A percentile compares a stretch with the other conserved stretches of the same genome.
Conservation (phyloP, 1,140 invertebrate genomes). For the Planococcus citri region DNA sequence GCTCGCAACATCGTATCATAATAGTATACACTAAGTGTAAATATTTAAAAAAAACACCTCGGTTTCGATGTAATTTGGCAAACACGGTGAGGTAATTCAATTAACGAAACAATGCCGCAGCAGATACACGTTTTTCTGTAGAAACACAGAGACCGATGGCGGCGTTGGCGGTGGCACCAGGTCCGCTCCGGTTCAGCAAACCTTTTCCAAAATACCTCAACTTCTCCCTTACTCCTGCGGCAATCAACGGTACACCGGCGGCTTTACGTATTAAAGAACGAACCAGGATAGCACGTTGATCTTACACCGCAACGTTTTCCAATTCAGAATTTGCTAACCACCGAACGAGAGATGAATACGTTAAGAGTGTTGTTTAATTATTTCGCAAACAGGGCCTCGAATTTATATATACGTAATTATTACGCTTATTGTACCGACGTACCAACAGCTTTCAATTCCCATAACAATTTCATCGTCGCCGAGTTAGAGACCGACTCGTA, state of each 20-base stretch:
- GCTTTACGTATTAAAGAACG: not conserved
- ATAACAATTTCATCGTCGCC: not conserved
- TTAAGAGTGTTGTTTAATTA: slow-evolving; percentile 3
- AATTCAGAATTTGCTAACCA: not conserved
- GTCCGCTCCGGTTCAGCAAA: not conserved
- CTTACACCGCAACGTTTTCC: too few species aligned
- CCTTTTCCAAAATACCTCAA: too few species aligned
- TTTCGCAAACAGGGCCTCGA: not conserved
- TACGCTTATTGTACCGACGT: not conserved
- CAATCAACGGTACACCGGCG: not conserved
- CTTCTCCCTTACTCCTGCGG: too few species aligned
- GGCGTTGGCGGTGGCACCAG: too few species aligned
- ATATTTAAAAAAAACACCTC: not conserved
- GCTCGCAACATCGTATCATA: too few species aligned
- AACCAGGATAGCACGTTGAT: not conserved
- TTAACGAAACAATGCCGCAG: not conserved
- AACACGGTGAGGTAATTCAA: not conserved
- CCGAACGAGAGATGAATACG: not conserved
- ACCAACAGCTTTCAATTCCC: not conserved
- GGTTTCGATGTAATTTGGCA: slow-evolving; percentile 6
- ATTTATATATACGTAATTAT: not conserved
- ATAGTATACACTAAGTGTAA: too few species aligned
- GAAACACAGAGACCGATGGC: too few species aligned
- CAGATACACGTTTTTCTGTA: too few species aligned
- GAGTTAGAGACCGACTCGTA: not conserved